Evolutionary conservation across 2,113 vertebrate species (phyloP).

Genomic region (Actinemys pallida): DNA sequence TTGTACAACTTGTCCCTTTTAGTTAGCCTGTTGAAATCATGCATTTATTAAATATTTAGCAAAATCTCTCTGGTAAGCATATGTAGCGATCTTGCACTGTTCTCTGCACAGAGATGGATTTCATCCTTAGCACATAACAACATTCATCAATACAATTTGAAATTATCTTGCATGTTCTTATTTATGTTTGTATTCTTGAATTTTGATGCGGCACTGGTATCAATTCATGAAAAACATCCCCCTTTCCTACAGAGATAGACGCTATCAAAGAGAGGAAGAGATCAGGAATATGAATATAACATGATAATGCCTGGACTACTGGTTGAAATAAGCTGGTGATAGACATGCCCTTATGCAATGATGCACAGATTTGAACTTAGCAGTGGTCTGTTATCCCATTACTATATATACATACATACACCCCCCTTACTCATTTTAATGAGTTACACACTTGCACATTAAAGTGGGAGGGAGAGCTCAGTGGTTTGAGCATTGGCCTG

Average conservation of each 20-base stretch:
- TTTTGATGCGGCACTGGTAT: fast-evolving
- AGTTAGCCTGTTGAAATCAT: conserved; percentile 18
- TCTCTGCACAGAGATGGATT: neutral
- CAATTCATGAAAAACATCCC: neutral
- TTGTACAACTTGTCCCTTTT: neutral
- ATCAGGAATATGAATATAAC: neutral
- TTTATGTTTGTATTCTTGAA: fast-evolving
- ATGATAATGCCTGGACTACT: neutral
- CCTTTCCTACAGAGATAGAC: neutral
- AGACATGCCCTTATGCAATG: conserved; percentile 14
- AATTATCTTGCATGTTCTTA: neutral
- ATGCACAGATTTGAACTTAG: conserved; percentile 47
- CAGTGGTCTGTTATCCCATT: conserved; percentile 68
- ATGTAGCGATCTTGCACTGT: neutral
- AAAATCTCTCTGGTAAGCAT: conserved; percentile 56
- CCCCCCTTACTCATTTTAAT: neutral
- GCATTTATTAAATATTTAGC: conserved; percentile 43
- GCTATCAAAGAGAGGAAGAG: neutral
- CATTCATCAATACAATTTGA: neutral
- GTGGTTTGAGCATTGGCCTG: too few species aligned
- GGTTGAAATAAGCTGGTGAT: neutral
- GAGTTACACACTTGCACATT: neutral
- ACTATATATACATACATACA: conserved; percentile 21
- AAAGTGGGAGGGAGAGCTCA: too few species aligned
- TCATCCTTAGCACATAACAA: neutral